Percentiles rank a stretch among this genome's conserved stretches.
These are phyloP conservation scores for Acrocephalus scirpaceus DNA, from an alignment of 2,797 vertebrate species.

Conservation along the genomic window DNA sequence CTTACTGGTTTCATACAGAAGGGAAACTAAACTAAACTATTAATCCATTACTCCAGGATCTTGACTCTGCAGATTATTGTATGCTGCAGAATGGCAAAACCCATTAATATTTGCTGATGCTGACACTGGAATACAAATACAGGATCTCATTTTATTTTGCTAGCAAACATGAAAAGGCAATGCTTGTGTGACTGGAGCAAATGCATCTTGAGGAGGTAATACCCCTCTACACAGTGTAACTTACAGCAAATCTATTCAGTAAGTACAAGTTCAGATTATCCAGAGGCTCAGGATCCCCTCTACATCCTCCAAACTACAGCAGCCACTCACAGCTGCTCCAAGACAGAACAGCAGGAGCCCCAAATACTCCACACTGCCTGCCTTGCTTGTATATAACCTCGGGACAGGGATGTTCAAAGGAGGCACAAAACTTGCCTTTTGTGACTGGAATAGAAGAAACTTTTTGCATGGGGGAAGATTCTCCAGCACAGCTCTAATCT, in stretches of 20 bases:
- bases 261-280: not conserved
- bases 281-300: not conserved
- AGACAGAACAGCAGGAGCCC: not conserved
- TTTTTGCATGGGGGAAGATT: not conserved
- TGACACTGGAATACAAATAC: not conserved
- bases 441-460: not conserved
- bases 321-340: not conserved
- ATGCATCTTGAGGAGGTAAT: not conserved
- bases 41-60: not conserved
- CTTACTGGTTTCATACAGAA: not conserved
- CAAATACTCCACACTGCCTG: not conserved
- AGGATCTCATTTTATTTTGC: not conserved
- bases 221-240: not conserved
- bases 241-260: not conserved
- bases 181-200: not conserved
- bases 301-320: not conserved
- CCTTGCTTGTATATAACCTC: fast-evolving
- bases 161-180: not conserved
- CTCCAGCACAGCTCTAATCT: not conserved
- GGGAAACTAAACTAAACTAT: not conserved
- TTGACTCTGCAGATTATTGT: not conserved
- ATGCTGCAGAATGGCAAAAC: not conserved
- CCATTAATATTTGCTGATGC: not conserved
- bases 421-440: not conserved
- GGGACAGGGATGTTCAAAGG: not conserved